Evolutionary conservation across 2,888 invertebrate genomes (phyloP).

Genomic region (Tenthredo notha): DNA sequence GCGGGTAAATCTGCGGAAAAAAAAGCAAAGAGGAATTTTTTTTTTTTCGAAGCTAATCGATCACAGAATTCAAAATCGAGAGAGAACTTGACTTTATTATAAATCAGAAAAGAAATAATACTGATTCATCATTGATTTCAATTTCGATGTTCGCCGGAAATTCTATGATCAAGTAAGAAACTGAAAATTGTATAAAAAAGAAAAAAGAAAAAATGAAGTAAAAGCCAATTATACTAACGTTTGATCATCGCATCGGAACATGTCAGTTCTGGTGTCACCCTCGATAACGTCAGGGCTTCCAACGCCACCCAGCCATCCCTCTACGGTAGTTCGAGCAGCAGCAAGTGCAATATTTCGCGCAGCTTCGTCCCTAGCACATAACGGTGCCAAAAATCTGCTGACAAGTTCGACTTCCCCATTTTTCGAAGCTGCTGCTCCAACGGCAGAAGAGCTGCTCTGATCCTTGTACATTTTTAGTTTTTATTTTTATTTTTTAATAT

Average conservation of each 20-base stretch:
- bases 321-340: slow-evolving; percentile 80
- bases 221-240: slow-evolving; percentile 21
- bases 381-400: slow-evolving; percentile 79
- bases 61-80: not conserved
- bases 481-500: slow-evolving; percentile 31
- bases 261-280: slow-evolving; percentile 64
- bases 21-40: not conserved
- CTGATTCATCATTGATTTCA: not conserved
- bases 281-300: slow-evolving; percentile 79
- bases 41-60: not conserved
- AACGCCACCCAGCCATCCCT: slow-evolving; percentile 80
- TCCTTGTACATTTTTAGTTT: slow-evolving; percentile 72
- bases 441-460: slow-evolving; percentile 57
- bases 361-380: slow-evolving; percentile 80
- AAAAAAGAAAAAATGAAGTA: not conserved
- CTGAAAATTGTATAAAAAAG: not conserved
- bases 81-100: not conserved
- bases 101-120: not conserved
- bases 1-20: not conserved
- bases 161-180: not conserved
- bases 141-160: not conserved
- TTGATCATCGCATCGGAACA: slow-evolving; percentile 67
- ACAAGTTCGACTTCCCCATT: slow-evolving; percentile 79
- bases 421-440: slow-evolving; percentile 69
- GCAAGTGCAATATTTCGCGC: slow-evolving; percentile 80